phyloP scores from a whole-genome alignment of 2,113 vertebrate species.

The Anarrhichthys ocellatus region DNA sequence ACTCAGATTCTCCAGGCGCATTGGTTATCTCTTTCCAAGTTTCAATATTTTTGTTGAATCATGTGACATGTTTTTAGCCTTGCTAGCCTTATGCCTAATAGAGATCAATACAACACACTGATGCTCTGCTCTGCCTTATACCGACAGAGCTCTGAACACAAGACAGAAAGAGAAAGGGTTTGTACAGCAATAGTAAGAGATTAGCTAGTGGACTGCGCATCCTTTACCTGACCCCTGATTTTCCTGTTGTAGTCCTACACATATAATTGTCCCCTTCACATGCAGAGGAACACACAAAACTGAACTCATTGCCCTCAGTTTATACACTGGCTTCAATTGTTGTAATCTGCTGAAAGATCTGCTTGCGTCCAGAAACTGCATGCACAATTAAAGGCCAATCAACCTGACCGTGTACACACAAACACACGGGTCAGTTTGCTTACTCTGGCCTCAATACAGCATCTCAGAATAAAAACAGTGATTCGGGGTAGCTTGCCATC shows the following conservation, averaged over 20 bases:
- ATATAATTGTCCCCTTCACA: constrained; percentile 21
- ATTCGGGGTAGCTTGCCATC: neutral
- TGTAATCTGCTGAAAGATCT: constrained; percentile 39
- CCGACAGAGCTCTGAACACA: neutral
- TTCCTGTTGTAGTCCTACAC: neutral
- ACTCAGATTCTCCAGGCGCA: constrained; percentile 15
- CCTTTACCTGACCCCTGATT: neutral
- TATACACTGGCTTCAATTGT: neutral
- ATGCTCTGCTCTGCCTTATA: neutral
- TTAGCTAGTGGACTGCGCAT: neutral
- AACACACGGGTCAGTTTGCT: constrained; percentile 34
- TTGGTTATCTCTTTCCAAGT: neutral
- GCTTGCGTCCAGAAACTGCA: neutral
- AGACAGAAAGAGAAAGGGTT: neutral
- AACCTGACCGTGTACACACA: constrained; percentile 21
- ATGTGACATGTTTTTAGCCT: neutral
- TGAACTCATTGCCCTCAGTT: neutral
- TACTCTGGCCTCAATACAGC: constrained; percentile 23
- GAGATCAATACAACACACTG: neutral
- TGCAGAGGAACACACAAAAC: constrained; percentile 15
- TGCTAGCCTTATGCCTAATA: neutral
- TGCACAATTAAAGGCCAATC: constrained; percentile 50
- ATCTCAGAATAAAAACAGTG: constrained; percentile 10
- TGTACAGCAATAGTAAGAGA: constrained; percentile 8
- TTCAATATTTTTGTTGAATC: neutral